A percentile compares a stretch with the other conserved stretches of the same genome.
Evolutionary conservation across 2,888 invertebrate species (phyloP).

Genomic region (Acrobasis repandana): DNA sequence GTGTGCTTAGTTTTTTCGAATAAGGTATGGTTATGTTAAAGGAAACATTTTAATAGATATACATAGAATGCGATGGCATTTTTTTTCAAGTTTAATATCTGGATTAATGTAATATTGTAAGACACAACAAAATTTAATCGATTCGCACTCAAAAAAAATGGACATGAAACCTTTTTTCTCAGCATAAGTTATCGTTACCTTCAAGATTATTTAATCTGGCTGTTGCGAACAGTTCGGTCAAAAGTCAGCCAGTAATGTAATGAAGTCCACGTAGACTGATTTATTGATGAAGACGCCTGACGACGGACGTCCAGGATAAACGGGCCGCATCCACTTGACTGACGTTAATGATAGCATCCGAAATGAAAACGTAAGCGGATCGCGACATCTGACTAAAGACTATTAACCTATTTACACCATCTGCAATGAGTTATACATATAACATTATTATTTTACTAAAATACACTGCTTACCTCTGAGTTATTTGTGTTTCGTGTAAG

Average conservation of each 20-base stretch:
- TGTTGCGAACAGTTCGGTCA: background rate
- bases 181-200: background rate
- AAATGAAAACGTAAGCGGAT: constrained; percentile 34
- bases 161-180: no score
- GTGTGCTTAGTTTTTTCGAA: no score
- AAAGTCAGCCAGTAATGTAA: background rate
- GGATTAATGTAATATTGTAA: no score
- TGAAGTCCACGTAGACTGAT: constrained; percentile 9
- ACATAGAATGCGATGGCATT: no score
- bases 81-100: no score
- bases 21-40: no score
- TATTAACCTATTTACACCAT: constrained; percentile 13
- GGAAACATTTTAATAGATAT: no score
- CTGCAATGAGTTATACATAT: background rate
- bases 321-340: constrained; percentile 30
- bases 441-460: background rate
- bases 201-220: background rate
- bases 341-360: constrained; percentile 47
- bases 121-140: no score
- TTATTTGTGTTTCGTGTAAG: no score
- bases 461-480: no score
- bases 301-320: constrained; percentile 26
- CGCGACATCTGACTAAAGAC: background rate
- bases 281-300: constrained; percentile 25
- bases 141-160: no score